Evolutionary conservation across 2,888 invertebrate species (phyloP).

Genomic region (Slavum lentiscoides): DNA sequence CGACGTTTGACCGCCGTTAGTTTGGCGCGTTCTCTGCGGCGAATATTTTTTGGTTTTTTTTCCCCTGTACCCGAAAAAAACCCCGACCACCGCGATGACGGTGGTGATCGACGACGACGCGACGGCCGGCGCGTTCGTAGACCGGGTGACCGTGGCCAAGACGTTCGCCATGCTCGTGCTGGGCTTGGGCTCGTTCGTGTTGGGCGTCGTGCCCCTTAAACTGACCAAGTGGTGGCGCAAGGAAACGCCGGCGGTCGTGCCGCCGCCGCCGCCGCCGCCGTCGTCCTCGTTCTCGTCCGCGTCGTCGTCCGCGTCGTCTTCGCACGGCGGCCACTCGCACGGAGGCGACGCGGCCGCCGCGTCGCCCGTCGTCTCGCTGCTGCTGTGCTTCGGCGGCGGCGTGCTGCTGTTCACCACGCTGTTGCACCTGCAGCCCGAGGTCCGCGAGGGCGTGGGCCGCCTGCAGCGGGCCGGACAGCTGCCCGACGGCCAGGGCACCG

Average conservation of each 20-base stretch:
- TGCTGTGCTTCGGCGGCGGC: constrained; percentile 70
- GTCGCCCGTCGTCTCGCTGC: constrained; percentile 63
- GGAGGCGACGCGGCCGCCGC: constrained; percentile 54
- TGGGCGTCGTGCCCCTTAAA: constrained; percentile 75
- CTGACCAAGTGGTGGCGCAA: constrained; percentile 66
- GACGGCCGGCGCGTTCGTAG: constrained; percentile 13
- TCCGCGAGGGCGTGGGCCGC: constrained; percentile 64
- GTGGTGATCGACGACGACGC: constrained; percentile 1
- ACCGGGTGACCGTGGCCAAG: constrained; percentile 69
- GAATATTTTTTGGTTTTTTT: no score
- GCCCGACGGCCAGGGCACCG: constrained; percentile 60
- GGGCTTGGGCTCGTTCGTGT: constrained; percentile 73
- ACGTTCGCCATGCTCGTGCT: constrained; percentile 77
- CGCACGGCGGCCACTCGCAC: constrained; percentile 53
- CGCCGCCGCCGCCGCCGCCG: constrained; percentile 20
- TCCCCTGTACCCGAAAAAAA: no score
- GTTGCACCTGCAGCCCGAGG: constrained; percentile 69
- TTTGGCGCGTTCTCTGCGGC: neutral
- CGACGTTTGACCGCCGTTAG: constrained; percentile 6
- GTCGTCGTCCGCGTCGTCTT: neutral
- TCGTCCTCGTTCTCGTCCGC: constrained; percentile 40
- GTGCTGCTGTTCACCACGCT: constrained; percentile 70
- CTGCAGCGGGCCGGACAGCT: constrained; percentile 62
- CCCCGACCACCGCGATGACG: neutral
- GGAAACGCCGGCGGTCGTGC: constrained; percentile 21